Base-by-base conservation (phyloP, 2,113 vertebrate genomes). In the Shinisaurus crocodilurus region DNA sequence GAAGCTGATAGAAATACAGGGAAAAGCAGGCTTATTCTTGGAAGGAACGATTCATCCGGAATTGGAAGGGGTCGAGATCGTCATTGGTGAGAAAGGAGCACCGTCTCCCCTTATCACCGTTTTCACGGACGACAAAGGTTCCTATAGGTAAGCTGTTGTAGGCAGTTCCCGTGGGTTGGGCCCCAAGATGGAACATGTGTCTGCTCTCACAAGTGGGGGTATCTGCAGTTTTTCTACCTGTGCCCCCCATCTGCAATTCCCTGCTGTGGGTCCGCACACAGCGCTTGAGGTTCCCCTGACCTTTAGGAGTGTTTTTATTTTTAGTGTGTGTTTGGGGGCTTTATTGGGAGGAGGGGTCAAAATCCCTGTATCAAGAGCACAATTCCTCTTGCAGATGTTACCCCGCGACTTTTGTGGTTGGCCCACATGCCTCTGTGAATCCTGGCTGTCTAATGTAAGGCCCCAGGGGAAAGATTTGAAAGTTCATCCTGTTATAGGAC, bases 11-110 rank as follows among this genome's bases (percentile, higher is more conserved):
- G 98, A 99, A 95, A 99, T 99, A 82, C 94, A 96, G 0, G 99
- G 99, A 45, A 98, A 98, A 82, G 99, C 98, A 1, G 99, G 99
- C 18, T 97, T 99, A 20, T 99, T 99, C 95, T 95, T 99, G 82
- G 98, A 98, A 93, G 99, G 99, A 8, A 97, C 88, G 76, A 98
- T 99, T 91, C 97, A 98, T 34, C 99, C 99, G 0, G 98, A 98
- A 88, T 91, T 99, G 40, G 98, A 98, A 90, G 99, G 98, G 12
- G 99, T 99, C 0, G 98, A 99, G 97, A 99, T 99, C 81, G 97
- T 98, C 88, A 99, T 99, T 96, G 98, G 95, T 27, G 98, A 99
- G 93, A 98, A 97, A 93, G 98, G 98, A 90, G 96, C 97, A 0
- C 74, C 96, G 48, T 96, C 97, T 0, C 97, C 98, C 0, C 97